Evolutionary conservation across 2,113 vertebrate species (phyloP).

Genomic region (Antechinus stuartii): DNA sequence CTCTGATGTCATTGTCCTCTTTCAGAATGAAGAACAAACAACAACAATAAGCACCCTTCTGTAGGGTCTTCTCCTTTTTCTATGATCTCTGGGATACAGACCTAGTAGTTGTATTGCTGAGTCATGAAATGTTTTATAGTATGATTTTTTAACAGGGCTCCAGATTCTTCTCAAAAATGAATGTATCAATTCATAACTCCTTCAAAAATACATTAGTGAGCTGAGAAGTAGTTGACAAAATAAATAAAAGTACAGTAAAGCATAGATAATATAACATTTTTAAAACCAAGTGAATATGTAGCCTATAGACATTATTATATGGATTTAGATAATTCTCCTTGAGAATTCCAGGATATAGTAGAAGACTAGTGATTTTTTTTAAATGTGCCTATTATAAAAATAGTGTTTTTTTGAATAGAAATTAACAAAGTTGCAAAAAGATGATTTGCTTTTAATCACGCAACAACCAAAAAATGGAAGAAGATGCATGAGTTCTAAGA

Average conservation of each 20-base stretch:
- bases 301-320: not conserved
- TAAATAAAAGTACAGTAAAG: not conserved
- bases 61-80: not conserved
- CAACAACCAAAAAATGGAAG: not conserved
- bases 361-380: not conserved
- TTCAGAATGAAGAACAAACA: no score
- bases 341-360: not conserved
- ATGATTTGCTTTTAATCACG: not conserved
- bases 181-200: not conserved
- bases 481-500: not conserved
- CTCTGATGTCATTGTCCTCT: no score
- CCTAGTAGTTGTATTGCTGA: not conserved
- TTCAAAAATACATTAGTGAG: not conserved
- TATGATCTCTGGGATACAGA: not conserved
- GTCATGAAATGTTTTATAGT: not conserved
- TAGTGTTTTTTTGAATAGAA: not conserved
- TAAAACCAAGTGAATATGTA: not conserved
- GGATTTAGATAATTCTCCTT: not conserved
- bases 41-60: no score
- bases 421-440: not conserved
- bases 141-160: not conserved
- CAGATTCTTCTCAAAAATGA: not conserved
- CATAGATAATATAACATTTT: not conserved
- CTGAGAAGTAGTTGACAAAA: not conserved
- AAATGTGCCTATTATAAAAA: not conserved